phyloP scores from a whole-genome alignment of 2,113 vertebrate species.

The Eurystomus gularis region DNA sequence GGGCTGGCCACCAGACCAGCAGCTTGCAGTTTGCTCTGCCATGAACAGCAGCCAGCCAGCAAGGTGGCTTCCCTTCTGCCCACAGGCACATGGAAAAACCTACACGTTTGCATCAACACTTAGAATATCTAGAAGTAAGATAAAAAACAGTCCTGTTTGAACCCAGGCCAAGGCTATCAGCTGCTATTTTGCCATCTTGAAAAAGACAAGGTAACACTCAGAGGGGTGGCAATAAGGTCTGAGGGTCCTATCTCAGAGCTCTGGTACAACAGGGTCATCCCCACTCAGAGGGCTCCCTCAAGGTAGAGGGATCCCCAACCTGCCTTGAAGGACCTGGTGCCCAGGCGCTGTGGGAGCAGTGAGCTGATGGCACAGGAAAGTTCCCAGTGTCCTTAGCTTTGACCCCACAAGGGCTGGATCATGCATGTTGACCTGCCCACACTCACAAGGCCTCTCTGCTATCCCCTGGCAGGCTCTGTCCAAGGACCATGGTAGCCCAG shows the following conservation, averaged over 20 bases:
- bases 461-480: neutral
- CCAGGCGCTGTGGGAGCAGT: neutral
- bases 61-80: neutral
- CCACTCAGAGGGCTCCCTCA: neutral
- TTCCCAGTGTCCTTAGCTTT: neutral
- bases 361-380: neutral
- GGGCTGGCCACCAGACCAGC: neutral
- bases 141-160: neutral
- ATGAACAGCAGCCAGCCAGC: neutral
- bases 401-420: neutral
- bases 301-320: neutral
- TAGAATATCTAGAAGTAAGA: neutral
- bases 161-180: neutral
- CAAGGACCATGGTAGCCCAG: neutral
- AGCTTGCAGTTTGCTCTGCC: neutral
- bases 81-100: rapidly evolving
- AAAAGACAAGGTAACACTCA: neutral
- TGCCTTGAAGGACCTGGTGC: neutral
- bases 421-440: rapidly evolving
- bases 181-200: neutral
- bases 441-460: neutral
- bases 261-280: rapidly evolving
- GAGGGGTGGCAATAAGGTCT: neutral
- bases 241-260: neutral
- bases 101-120: neutral